These are phyloP conservation scores for Polyommatus icarus DNA, from an alignment of 2,888 invertebrate genomes.

Conservation along the genomic window DNA sequence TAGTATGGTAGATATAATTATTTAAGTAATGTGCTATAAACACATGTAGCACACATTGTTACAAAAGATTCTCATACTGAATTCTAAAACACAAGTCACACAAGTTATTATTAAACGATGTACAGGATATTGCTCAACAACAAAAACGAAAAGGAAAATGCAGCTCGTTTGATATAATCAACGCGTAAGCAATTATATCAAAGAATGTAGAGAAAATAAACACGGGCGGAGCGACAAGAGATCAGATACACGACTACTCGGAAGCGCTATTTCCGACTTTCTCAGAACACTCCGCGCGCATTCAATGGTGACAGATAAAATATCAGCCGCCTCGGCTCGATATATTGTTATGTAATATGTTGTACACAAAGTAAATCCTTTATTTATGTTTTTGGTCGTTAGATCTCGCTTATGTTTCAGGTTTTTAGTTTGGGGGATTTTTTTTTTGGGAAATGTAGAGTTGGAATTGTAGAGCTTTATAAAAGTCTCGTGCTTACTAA, in stretches of 20 bases:
- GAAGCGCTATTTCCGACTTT: conserved; percentile 76
- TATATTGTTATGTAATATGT: conserved; percentile 11
- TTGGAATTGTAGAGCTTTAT: not conserved
- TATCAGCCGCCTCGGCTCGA: conserved; percentile 32
- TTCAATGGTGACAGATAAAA: conserved; percentile 52
- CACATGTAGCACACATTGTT: not conserved
- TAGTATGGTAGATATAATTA: not conserved
- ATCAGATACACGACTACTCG: conserved; percentile 71
- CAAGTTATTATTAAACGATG: conserved; percentile 5
- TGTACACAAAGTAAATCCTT: not conserved
- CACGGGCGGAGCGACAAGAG: conserved; percentile 60
- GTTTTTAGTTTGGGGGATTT: not conserved
- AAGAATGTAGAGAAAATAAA: conserved; percentile 48
- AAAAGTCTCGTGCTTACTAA: too few species aligned
- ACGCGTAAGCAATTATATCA: conserved; percentile 32
- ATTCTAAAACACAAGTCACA: not conserved
- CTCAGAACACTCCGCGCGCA: conserved; percentile 55
- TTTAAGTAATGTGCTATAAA: not conserved
- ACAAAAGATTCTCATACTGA: not conserved
- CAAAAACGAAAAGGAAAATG: conserved; percentile 16
- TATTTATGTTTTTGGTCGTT: not conserved
- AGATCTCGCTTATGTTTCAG: not conserved
- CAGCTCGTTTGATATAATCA: conserved; percentile 19
- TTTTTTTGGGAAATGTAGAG: not conserved
- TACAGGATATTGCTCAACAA: conserved; percentile 13